These are phyloP conservation scores for Anguilla marmorata DNA, from an alignment of 2,797 vertebrate genomes.

Conservation along the genomic window DNA sequence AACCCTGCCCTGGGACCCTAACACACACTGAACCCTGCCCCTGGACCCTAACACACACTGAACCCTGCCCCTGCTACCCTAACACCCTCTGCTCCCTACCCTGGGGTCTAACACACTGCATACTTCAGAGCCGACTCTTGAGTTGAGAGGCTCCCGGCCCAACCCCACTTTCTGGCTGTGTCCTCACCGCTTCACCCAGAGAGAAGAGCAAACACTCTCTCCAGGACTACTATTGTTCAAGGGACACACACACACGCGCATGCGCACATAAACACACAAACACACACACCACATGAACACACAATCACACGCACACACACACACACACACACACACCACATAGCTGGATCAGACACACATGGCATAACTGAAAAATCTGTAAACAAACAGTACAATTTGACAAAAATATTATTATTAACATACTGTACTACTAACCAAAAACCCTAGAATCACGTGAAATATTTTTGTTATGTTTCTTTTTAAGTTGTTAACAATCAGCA, in stretches of 20 bases:
- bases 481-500: too few species aligned
- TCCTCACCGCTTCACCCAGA: neutral
- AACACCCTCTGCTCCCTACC: neutral
- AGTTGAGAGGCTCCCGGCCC: conserved; percentile 1
- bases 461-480: too few species aligned
- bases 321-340: conserved; percentile 33
- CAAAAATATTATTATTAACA: too few species aligned
- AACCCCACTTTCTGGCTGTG: conserved; percentile 53
- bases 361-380: too few species aligned
- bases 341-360: neutral
- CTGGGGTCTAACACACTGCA: neutral
- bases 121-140: neutral
- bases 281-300: conserved; percentile 37
- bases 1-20: neutral
- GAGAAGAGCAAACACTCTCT: conserved; percentile 29
- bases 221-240: conserved; percentile 6
- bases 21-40: neutral
- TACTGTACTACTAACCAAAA: too few species aligned
- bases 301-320: conserved; percentile 20
- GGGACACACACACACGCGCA: conserved; percentile 40
- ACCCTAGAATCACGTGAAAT: too few species aligned
- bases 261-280: conserved; percentile 9
- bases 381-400: too few species aligned
- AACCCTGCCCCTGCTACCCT: neutral
- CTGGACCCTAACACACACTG: neutral